Percentiles rank a stretch among this genome's conserved stretches.
Conservation (phyloP, 1,140 invertebrate genomes). For the Luehdorfia chinensis region DNA sequence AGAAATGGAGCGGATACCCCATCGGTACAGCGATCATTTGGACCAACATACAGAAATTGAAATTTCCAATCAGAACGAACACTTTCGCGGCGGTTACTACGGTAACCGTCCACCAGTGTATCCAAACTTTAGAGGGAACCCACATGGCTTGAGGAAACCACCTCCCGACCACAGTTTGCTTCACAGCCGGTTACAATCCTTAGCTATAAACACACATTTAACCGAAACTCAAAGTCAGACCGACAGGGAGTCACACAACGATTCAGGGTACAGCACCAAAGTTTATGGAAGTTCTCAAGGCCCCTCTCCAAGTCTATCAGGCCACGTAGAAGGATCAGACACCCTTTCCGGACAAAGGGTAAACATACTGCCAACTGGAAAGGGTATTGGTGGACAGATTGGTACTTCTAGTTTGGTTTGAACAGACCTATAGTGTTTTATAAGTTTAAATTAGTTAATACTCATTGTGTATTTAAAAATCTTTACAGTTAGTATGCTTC, state of each 20-base stretch:
- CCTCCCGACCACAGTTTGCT: constrained; percentile 60
- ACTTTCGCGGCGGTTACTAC: constrained; percentile 62
- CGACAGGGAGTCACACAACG: constrained; percentile 84
- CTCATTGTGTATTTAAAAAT: constrained; percentile 9
- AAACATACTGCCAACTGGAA: constrained; percentile 43
- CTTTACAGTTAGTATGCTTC: constrained; percentile 4
- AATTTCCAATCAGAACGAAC: constrained; percentile 67
- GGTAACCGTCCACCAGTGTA: constrained; percentile 57
- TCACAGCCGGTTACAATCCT: constrained; percentile 64
- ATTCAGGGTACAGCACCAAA: constrained; percentile 87
- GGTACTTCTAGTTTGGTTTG: constrained; percentile 72
- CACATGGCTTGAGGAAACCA: constrained; percentile 52
- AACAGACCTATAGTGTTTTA: no score
- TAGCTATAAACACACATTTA: constrained; percentile 73
- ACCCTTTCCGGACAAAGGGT: constrained; percentile 58
- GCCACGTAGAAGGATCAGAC: constrained; percentile 73
- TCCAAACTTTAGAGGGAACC: constrained; percentile 44
- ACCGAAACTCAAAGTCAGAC: constrained; percentile 72
- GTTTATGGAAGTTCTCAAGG: constrained; percentile 87
- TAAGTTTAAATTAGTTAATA: no score
- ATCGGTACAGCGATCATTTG: constrained; percentile 68
- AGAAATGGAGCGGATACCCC: constrained; percentile 70
- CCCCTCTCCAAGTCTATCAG: constrained; percentile 85
- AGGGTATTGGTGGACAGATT: constrained; percentile 47
- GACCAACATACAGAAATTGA: constrained; percentile 72